A percentile compares a stretch with the other conserved stretches of the same genome.
Evolutionary conservation across 2,113 vertebrate genomes (phyloP).

Genomic region (Riparia riparia): DNA sequence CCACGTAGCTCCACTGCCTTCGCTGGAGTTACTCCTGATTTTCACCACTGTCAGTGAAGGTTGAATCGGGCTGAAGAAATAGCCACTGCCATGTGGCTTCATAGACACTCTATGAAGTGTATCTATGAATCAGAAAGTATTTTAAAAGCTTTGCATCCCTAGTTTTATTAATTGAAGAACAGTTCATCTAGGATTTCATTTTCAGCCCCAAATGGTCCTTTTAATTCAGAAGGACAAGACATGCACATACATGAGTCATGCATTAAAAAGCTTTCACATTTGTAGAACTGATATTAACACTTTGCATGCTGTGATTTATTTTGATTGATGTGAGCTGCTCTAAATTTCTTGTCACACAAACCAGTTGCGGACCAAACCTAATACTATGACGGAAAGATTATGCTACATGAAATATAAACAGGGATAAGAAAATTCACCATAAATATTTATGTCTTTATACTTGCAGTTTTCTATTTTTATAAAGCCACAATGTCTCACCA

Average conservation of each 20-base stretch:
- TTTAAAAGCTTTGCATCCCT: not conserved
- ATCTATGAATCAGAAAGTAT: not conserved
- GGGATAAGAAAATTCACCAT: constrained; percentile 23
- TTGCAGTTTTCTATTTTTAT: constrained; percentile 41
- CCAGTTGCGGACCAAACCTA: not conserved
- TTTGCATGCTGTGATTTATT: not conserved
- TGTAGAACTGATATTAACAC: not conserved
- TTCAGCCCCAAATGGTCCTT: not conserved
- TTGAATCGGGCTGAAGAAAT: not conserved
- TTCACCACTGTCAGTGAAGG: not conserved
- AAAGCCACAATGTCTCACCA: constrained; percentile 21
- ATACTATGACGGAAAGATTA: not conserved
- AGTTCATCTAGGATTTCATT: constrained; percentile 5
- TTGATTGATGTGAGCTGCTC: not conserved
- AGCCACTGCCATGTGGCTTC: not conserved
- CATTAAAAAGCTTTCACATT: not conserved
- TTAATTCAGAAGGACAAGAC: not conserved
- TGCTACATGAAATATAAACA: not conserved
- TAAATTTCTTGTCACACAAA: constrained; percentile 8
- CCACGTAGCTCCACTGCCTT: not conserved
- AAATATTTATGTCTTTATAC: constrained; percentile 43
- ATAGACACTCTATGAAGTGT: not conserved
- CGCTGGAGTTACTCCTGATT: not conserved
- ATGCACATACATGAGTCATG: not conserved
- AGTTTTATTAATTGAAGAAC: not conserved